phyloP scores from a whole-genome alignment of 2,888 invertebrate genomes.

The Myopa testacea region DNA sequence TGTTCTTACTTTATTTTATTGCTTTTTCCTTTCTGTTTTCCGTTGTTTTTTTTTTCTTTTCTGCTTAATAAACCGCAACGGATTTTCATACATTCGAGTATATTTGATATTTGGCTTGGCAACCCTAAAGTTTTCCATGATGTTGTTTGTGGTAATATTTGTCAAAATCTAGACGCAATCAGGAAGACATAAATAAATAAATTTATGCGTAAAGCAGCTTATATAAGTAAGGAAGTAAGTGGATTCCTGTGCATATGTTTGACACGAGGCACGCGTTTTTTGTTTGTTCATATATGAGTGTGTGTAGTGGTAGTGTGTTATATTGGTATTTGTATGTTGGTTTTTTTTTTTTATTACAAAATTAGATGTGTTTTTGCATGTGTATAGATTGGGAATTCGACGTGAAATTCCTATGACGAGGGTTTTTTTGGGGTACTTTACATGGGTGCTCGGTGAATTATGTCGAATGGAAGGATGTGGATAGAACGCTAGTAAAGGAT shows the following conservation, averaged over 20 bases:
- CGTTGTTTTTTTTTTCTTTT: not conserved
- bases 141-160: conserved; percentile 9
- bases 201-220: conserved; percentile 26
- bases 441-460: not conserved
- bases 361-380: not conserved
- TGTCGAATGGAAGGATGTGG: not conserved
- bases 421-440: not conserved
- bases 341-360: not conserved
- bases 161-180: conserved; percentile 20
- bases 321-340: not conserved
- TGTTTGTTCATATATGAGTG: not conserved
- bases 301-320: not conserved
- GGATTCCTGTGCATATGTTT: not conserved
- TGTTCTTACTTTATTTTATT: too few species aligned
- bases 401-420: not conserved
- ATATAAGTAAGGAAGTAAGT: not conserved
- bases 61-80: conserved; percentile 22
- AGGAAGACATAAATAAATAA: conserved; percentile 26
- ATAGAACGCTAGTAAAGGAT: not conserved
- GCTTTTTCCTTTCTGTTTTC: too few species aligned
- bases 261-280: not conserved
- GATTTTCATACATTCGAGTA: not conserved
- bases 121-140: not conserved
- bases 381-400: not conserved
- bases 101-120: not conserved